Conservation (phyloP, 2,797 vertebrate genomes). For the Semaprochilodus insignis region DNA sequence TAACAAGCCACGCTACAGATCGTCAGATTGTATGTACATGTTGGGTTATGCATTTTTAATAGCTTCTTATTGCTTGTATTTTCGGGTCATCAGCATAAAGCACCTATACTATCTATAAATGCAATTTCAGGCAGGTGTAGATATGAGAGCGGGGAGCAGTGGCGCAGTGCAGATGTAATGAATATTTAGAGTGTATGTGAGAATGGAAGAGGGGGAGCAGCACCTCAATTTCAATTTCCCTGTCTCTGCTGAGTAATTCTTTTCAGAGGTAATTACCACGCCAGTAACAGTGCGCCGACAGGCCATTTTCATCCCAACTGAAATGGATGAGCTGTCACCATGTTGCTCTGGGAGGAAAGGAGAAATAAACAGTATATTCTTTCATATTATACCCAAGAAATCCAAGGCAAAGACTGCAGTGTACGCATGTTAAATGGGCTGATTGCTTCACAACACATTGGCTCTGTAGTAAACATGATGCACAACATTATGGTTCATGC, state of each 20-base stretch:
- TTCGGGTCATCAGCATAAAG: slow-evolving; percentile 22
- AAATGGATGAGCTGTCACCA: slow-evolving; percentile 23
- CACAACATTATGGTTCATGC: not conserved
- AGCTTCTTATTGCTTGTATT: not conserved
- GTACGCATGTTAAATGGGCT: too few relatives aligned
- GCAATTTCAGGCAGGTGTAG: slow-evolving; percentile 30
- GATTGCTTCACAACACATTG: not conserved
- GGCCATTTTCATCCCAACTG: slow-evolving; percentile 27
- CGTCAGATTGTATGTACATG: not conserved
- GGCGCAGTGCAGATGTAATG: slow-evolving; percentile 51
- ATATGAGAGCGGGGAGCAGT: slow-evolving; percentile 8
- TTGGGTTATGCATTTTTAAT: not conserved
- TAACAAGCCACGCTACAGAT: not conserved
- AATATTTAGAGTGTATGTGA: slow-evolving; percentile 28
- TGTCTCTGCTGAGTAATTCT: slow-evolving; percentile 77
- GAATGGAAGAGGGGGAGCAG: slow-evolving; percentile 32
- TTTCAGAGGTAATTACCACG: slow-evolving; percentile 79
- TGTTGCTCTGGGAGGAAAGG: not conserved
- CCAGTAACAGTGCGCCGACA: slow-evolving; percentile 53
- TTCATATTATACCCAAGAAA: slow-evolving; percentile 2
- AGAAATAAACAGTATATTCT: not conserved
- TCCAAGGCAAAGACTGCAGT: not conserved
- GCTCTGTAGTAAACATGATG: not conserved
- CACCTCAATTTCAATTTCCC: slow-evolving; percentile 59
- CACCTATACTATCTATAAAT: slow-evolving; percentile 34